phyloP scores from a whole-genome alignment of 1,140 invertebrate species.

The Eupeodes corollae region DNA sequence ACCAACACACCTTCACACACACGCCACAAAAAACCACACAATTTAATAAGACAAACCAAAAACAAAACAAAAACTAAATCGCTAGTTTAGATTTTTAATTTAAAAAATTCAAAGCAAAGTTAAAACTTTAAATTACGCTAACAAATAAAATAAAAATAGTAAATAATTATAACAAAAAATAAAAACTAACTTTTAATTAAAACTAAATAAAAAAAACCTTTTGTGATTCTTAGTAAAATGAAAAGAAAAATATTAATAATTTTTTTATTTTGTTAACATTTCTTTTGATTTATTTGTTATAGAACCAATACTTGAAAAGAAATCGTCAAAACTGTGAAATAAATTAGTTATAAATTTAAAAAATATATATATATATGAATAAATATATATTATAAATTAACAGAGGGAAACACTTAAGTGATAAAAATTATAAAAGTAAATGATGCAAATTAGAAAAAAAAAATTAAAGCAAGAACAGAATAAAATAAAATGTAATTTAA shows the following conservation, averaged over 20 bases:
- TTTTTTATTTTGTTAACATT: no score
- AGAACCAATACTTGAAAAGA: no score
- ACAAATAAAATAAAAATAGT: slow-evolving; percentile 5
- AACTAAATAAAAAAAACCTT: no score
- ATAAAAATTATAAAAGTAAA: slow-evolving; percentile 3
- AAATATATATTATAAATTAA: slow-evolving; percentile 16
- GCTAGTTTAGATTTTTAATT: background rate
- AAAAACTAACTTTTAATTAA: slow-evolving; percentile 1
- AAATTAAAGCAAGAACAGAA: slow-evolving; percentile 15
- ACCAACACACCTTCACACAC: slow-evolving; percentile 2
- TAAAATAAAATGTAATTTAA: slow-evolving; percentile 9
- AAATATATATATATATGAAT: background rate
- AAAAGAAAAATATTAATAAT: no score
- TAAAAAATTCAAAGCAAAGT: slow-evolving; percentile 8
- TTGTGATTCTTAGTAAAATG: no score
- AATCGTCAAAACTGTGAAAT: no score
- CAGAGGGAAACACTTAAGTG: slow-evolving; percentile 30
- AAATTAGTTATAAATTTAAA: no score
- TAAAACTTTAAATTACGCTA: slow-evolving; percentile 12
- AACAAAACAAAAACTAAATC: no score
- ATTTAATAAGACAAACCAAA: slow-evolving; percentile 1
- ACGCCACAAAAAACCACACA: background rate
- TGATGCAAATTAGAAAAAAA: slow-evolving; percentile 15
- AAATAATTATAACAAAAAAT: background rate
- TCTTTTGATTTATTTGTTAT: no score